Percentiles rank a stretch among this genome's conserved stretches.
phyloP scores from a whole-genome alignment of 2,113 vertebrate species.

The Pelodiscus sinensis region DNA sequence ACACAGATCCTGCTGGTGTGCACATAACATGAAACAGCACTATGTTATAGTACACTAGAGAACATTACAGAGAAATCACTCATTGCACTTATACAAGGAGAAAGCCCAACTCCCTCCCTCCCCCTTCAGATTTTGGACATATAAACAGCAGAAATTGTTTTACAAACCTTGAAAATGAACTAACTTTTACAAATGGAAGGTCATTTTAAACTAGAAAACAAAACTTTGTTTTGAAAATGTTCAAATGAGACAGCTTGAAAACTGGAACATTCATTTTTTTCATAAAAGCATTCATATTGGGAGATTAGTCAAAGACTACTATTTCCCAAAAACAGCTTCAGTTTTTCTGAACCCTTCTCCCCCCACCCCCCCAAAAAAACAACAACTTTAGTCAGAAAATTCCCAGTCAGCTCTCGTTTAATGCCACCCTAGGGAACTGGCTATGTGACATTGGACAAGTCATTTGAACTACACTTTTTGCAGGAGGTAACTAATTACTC shows the following conservation, averaged over 20 bases:
- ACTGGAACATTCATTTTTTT: fast-evolving
- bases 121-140: background rate
- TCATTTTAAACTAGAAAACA: background rate
- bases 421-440: background rate
- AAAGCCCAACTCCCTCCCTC: background rate
- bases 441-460: fast-evolving
- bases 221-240: background rate
- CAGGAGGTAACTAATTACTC: background rate
- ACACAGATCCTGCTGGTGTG: background rate
- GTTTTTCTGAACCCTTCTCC: background rate
- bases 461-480: background rate
- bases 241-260: background rate
- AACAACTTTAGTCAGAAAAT: background rate
- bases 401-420: background rate
- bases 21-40: background rate
- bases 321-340: fast-evolving
- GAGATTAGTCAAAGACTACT: fast-evolving
- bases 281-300: background rate
- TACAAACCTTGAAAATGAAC: background rate
- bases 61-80: background rate
- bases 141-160: background rate
- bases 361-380: too few species aligned
- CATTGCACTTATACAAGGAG: background rate
- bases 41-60: background rate
- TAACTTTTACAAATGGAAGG: background rate